Evolutionary conservation across 1,140 invertebrate genomes (phyloP).

Genomic region (Zaprionus tsacasi): DNA sequence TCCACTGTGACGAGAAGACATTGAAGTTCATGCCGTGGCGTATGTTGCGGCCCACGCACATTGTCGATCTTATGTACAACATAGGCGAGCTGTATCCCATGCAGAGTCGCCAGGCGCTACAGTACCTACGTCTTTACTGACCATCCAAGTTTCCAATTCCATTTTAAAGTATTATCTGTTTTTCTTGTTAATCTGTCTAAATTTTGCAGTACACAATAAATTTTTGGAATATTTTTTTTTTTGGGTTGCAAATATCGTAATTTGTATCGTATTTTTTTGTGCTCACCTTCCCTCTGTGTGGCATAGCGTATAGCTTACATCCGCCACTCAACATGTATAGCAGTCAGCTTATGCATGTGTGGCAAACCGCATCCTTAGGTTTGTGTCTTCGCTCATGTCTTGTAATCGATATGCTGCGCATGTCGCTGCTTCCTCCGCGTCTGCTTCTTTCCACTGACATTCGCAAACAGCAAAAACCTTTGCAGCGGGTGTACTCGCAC

Average conservation of each 20-base stretch:
- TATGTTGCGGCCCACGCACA: conserved; percentile 86
- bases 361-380: background rate
- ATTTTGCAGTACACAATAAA: conserved; percentile 40
- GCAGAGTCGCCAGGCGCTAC: conserved; percentile 81
- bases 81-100: conserved; percentile 86
- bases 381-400: background rate
- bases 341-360: background rate
- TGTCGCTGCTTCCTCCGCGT: conserved; percentile 20
- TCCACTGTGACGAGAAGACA: conserved; percentile 75
- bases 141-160: background rate
- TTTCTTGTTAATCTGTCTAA: conserved; percentile 25
- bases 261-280: background rate
- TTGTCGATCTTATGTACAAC: conserved; percentile 86
- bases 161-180: background rate
- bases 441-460: conserved; percentile 34
- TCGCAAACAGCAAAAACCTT: conserved; percentile 41
- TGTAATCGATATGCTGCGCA: conserved; percentile 48
- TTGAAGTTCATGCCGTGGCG: conserved; percentile 85
- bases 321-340: background rate
- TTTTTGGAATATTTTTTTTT: conserved; percentile 1
- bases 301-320: background rate
- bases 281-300: background rate
- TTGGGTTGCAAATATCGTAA: background rate
- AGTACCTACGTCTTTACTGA: conserved; percentile 73
- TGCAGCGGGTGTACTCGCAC: background rate